These are phyloP conservation scores for Yponomeuta evonymella DNA, from an alignment of 2,888 invertebrate genomes.

Conservation along the genomic window DNA sequence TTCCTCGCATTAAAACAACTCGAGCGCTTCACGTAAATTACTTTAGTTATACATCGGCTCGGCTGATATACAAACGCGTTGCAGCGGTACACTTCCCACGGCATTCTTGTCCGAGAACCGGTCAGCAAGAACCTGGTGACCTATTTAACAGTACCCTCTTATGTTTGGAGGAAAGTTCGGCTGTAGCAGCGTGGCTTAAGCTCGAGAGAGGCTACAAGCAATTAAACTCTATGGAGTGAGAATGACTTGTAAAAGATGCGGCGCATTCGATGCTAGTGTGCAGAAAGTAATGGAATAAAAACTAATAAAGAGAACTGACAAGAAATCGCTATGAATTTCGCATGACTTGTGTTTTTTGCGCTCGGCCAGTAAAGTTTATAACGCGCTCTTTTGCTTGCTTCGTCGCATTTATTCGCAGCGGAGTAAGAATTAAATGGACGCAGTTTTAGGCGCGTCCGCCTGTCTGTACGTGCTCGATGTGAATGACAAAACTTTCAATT, in stretches of 20 bases:
- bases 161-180: background rate
- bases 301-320: background rate
- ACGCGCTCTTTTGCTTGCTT: background rate
- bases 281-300: background rate
- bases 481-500: constrained; percentile 4
- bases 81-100: background rate
- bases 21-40: background rate
- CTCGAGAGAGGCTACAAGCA: background rate
- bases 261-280: background rate
- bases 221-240: background rate
- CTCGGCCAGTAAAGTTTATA: background rate
- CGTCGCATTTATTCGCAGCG: background rate
- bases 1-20: background rate
- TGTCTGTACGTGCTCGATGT: background rate
- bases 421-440: background rate
- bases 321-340: background rate
- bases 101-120: background rate
- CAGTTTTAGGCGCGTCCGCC: background rate
- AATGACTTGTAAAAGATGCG: background rate
- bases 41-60: background rate
- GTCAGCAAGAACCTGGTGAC: background rate
- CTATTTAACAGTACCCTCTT: background rate
- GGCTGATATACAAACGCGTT: background rate
- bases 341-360: constrained; percentile 1
- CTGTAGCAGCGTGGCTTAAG: background rate